These are phyloP conservation scores for Porites evermanni DNA, from an alignment of 92 coral and sea anemone species.

Conservation along the genomic window DNA sequence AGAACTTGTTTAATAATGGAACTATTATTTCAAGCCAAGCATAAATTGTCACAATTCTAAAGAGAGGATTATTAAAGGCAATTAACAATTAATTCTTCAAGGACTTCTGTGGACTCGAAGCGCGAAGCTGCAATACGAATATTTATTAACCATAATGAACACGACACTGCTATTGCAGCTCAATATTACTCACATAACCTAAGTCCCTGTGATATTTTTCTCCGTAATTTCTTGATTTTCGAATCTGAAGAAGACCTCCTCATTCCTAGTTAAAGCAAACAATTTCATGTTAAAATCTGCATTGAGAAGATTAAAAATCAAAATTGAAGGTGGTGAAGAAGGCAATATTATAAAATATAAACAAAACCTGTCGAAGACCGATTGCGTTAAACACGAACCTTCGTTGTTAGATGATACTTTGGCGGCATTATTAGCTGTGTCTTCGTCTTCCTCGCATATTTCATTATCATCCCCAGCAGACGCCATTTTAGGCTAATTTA, in stretches of 20 bases:
- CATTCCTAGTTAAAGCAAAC: constrained; percentile 21
- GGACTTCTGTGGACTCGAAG: background rate
- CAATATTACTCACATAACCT: constrained; percentile 83
- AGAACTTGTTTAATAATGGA: no score
- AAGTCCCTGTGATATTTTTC: constrained; percentile 91
- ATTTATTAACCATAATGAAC: background rate
- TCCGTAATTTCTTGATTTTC: constrained; percentile 84
- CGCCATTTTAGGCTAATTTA: constrained; percentile 28
- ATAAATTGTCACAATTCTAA: background rate
- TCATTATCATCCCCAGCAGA: constrained; percentile 39
- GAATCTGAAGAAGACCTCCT: constrained; percentile 81
- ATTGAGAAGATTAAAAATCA: constrained; percentile 14
- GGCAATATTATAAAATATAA: background rate
- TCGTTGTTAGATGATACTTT: background rate
- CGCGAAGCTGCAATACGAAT: background rate
- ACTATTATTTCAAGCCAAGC: background rate
- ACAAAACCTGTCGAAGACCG: background rate
- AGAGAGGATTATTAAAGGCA: background rate
- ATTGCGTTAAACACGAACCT: constrained; percentile 22
- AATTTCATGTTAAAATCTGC: background rate
- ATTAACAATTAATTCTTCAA: background rate
- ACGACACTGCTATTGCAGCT: background rate
- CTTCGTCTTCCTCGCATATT: constrained; percentile 43
- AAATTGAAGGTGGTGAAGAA: background rate
- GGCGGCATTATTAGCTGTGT: background rate